Base-by-base conservation (phyloP, 2,888 invertebrate species). In the Acronicta alni region DNA sequence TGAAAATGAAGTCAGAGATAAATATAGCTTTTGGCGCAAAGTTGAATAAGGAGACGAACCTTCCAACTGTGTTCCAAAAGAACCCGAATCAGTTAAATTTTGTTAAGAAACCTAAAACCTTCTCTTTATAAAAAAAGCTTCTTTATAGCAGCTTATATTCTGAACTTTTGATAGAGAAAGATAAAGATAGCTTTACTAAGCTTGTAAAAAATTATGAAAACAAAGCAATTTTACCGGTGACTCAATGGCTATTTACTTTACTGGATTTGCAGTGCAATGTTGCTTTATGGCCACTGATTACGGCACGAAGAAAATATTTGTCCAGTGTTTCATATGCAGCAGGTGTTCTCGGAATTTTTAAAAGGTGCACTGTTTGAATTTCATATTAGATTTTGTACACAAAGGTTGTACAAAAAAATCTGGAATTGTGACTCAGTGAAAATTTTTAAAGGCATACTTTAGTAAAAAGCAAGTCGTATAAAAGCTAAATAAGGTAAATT, bases 301-400 rank as follows among this genome's bases (percentile, higher is more conserved):
- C 62, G 51, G 44, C 62, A 72, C 48, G 16, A 44, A 61, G 41
- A 23, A 60, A 72, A 68, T 68, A 72, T 72, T 72, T 72, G 60
- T 55, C 41, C 32, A 55, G 37, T 12, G 26, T 16, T 58, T 43
- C 26, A 15, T 39, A 52, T 59, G 43, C 41, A 16, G 51, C 8
- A 20, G 57, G 47, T 20, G 39, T 72, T 55, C 37, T 72, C 14
- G 26, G 68, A 52, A 67, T 68, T 52, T 26, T 26, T 38, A 47
- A 72, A 60, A 52, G 59, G 43, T 54, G 20, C 47, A 48, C 60
- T 53, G 59, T 60, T 72, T 67, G 51, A 52, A 72, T 60, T 52
- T 42, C 9, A 52, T 55, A 52, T 55, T 59, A 20, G 42, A 38
- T 35, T 15, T 15, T 12, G 26, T 57, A 39, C 30, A 57, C 7